Evolutionary conservation across 2,797 vertebrate genomes (phyloP).

Genomic region (Poeciliopsis infans): DNA sequence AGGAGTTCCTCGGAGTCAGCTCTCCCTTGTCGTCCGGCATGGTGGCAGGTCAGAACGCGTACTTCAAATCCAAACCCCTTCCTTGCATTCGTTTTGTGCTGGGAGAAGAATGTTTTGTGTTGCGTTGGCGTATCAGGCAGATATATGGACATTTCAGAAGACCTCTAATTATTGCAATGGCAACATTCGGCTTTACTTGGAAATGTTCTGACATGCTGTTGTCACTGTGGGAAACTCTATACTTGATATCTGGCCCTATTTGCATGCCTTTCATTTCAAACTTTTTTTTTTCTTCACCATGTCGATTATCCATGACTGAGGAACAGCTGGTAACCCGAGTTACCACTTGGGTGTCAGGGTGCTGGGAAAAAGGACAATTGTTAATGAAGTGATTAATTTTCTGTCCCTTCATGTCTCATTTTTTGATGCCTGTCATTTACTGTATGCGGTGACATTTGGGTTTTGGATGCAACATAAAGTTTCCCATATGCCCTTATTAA

Average conservation of each 20-base stretch:
- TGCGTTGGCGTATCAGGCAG: background rate
- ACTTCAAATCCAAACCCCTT: background rate
- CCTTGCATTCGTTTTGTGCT: background rate
- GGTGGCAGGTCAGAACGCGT: conserved; percentile 83
- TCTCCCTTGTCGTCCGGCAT: conserved; percentile 87
- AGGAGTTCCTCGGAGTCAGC: conserved; percentile 88
- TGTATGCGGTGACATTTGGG: background rate
- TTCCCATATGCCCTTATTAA: background rate
- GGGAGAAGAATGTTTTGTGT: background rate
- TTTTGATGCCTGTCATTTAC: background rate
- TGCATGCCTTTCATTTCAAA: background rate
- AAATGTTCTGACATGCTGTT: background rate
- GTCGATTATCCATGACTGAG: background rate
- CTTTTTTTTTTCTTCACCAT: background rate
- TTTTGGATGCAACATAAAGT: background rate
- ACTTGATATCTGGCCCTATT: background rate
- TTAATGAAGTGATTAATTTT: background rate
- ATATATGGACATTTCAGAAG: background rate
- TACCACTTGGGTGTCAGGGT: no score
- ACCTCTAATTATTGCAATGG: background rate
- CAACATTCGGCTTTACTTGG: background rate
- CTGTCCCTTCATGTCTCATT: background rate
- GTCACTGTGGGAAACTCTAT: background rate
- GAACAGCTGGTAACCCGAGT: background rate
- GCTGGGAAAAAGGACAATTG: background rate